Percentiles rank a stretch among this genome's conserved stretches.
phyloP scores from a whole-genome alignment of 2,888 invertebrate species.

The Mesopsocus fuscifrons region DNA sequence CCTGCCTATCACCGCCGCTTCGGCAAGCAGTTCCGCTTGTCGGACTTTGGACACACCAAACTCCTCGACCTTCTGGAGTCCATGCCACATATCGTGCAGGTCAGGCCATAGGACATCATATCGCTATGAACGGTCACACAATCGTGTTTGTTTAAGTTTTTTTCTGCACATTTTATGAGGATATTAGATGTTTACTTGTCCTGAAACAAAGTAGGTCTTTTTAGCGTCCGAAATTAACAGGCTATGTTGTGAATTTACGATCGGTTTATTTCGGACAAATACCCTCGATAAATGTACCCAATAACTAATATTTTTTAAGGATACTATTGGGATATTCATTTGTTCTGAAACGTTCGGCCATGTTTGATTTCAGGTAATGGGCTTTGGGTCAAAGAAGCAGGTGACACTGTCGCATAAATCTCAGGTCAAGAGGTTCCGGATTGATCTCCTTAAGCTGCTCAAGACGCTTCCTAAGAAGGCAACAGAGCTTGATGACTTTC shows the following conservation, averaged over 20 bases:
- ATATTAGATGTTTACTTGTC: no score
- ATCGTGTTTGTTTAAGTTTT: no score
- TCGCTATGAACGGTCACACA: no score
- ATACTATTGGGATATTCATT: no score
- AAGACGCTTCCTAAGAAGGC: constrained; percentile 66
- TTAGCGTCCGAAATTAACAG: no score
- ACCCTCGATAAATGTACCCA: no score
- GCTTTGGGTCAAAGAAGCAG: constrained; percentile 68
- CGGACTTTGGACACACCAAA: constrained; percentile 91
- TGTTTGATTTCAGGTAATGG: constrained; percentile 48
- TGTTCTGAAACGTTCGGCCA: not conserved
- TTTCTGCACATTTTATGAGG: no score
- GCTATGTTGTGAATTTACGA: no score
- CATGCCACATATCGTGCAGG: constrained; percentile 69
- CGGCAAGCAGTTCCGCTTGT: constrained; percentile 84
- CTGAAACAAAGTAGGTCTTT: no score
- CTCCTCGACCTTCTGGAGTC: constrained; percentile 78
- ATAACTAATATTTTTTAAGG: no score
- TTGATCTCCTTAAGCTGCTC: constrained; percentile 70
- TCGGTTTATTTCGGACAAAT: no score
- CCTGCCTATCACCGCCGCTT: constrained; percentile 95
- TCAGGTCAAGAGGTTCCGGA: constrained; percentile 76
- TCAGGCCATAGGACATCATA: constrained; percentile 22
- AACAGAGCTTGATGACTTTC: constrained; percentile 47
- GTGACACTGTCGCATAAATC: constrained; percentile 77